phyloP scores from a whole-genome alignment of 2,113 vertebrate genomes.

The Thryonomys swinderianus region DNA sequence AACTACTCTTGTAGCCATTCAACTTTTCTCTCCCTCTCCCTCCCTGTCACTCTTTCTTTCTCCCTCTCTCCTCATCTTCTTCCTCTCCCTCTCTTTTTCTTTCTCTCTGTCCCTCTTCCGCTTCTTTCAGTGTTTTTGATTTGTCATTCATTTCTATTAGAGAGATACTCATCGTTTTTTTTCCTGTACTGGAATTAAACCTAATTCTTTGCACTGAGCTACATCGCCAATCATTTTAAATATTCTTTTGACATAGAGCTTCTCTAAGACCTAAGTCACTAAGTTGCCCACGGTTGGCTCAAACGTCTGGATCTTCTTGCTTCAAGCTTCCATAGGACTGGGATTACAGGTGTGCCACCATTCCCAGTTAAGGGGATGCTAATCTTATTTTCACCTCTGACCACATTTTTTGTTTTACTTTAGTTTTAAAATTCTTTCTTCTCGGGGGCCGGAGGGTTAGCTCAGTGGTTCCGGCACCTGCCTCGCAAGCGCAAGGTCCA shows the following conservation, averaged over 20 bases:
- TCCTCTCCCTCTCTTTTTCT: no score
- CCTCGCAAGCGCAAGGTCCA: no score
- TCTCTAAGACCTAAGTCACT: neutral
- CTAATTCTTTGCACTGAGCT: neutral
- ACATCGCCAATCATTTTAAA: neutral
- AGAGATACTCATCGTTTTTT: neutral
- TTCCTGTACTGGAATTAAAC: neutral
- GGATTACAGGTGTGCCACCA: neutral
- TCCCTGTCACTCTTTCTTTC: no score
- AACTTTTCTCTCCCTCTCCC: neutral
- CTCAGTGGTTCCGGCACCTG: no score
- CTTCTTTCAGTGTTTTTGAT: neutral
- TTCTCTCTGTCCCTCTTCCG: neutral
- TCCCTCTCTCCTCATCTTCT: no score
- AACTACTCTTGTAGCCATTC: neutral
- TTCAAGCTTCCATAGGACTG: neutral
- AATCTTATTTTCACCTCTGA: constrained; percentile 14
- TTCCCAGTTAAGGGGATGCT: neutral
- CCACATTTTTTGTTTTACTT: neutral
- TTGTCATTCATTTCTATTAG: neutral
- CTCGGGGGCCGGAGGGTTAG: no score
- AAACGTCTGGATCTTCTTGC: neutral
- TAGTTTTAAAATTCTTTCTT: neutral
- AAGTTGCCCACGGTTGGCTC: neutral
- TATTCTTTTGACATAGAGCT: neutral